Percentiles rank a stretch among this genome's conserved stretches.
These are phyloP conservation scores for Oncorhynchus nerka DNA, from an alignment of 2,113 vertebrate species.

Conservation along the genomic window DNA sequence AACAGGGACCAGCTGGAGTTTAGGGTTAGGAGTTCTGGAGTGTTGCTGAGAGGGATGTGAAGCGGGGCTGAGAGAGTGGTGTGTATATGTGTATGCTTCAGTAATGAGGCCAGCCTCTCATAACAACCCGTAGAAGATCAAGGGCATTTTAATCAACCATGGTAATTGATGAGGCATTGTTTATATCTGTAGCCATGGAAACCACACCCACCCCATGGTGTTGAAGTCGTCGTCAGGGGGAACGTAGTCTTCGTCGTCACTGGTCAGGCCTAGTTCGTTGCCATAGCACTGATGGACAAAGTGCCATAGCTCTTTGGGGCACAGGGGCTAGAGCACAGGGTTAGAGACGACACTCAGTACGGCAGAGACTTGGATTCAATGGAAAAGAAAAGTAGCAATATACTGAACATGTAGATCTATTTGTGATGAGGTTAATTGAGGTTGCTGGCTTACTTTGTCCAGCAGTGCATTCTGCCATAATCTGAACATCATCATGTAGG, in stretches of 20 bases:
- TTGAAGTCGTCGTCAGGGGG: constrained; percentile 98
- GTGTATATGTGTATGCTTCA: not conserved
- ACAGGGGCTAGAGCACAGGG: constrained; percentile 80
- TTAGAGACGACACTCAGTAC: not conserved
- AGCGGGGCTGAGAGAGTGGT: too few relatives aligned
- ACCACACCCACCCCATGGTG: constrained; percentile 90
- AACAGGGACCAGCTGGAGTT: not conserved
- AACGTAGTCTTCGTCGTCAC: constrained; percentile 96
- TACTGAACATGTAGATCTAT: not conserved
- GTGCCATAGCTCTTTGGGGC: constrained; percentile 99
- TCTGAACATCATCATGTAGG: constrained; percentile 99
- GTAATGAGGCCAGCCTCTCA: not conserved
- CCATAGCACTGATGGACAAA: constrained; percentile 99
- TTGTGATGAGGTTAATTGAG: not conserved
- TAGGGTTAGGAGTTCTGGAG: not conserved
- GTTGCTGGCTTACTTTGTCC: constrained; percentile 82
- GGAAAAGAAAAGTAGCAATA: not conserved
- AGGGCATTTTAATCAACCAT: not conserved
- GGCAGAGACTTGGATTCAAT: not conserved
- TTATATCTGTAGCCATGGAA: not conserved
- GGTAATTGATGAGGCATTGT: not conserved
- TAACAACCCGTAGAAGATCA: too few relatives aligned
- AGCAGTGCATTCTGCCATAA: constrained; percentile 98
- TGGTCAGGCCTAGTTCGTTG: constrained; percentile 94
- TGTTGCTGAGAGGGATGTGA: not conserved